phyloP scores from a whole-genome alignment of 2,888 invertebrate species.

The Ctenicera cuprea region DNA sequence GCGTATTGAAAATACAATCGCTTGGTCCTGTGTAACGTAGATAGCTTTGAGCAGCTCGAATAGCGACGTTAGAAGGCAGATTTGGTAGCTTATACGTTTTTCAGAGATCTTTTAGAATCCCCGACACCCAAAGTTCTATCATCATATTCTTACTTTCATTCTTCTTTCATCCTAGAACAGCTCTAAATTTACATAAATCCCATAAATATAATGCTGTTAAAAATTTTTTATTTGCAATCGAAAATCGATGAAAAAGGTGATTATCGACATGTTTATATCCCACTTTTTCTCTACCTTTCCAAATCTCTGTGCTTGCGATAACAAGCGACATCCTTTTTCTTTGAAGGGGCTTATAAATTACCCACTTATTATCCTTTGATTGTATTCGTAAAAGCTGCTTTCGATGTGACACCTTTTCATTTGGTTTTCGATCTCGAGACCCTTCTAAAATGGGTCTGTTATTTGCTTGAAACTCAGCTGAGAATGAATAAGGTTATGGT shows the following conservation, averaged over 20 bases:
- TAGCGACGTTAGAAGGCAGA: slow-evolving; percentile 9
- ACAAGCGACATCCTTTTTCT: not conserved
- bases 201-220: not conserved
- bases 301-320: not conserved
- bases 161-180: not conserved
- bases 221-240: not conserved
- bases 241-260: not conserved
- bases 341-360: not conserved
- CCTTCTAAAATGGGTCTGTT: not conserved
- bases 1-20: slow-evolving; percentile 4
- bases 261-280: not conserved
- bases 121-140: slow-evolving; percentile 2
- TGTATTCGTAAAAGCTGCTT: slow-evolving; percentile 2
- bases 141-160: slow-evolving; percentile 9
- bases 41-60: not conserved
- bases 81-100: not conserved
- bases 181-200: not conserved
- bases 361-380: slow-evolving; percentile 1
- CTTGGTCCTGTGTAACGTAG: not conserved
- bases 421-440: not conserved
- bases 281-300: not conserved
- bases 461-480: slow-evolving; percentile 1
- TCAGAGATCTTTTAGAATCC: slow-evolving; percentile 16
- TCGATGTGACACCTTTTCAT: not conserved
- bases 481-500: slow-evolving; percentile 10